Base-by-base conservation (phyloP, 2,113 vertebrate genomes). In the Progne subis region DNA sequence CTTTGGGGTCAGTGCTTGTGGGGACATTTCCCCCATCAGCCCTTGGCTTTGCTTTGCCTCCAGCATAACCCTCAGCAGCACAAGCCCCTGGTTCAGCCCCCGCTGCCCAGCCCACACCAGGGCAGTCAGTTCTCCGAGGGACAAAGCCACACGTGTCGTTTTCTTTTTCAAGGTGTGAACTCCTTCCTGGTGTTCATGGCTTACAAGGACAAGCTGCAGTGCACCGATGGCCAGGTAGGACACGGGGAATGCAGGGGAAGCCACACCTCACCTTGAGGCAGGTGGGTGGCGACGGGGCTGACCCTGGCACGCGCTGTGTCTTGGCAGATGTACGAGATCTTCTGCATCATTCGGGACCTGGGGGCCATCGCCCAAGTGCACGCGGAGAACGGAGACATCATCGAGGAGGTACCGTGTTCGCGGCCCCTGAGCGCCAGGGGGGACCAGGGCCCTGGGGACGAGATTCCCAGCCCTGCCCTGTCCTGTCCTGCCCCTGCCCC, bases 111-210 rank as follows among this genome's bases (percentile, higher is more conserved):
- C 26, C 60, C 18, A 1, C 8, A 0, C 3, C 8, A 1, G 11
- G 9, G 23, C 10, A 1, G 29, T 2, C 26, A 12, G 26, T 6
- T 53, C 65, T 52, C 55, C 8, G 3, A n/a, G n/a, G 49, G 55
- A 31, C 50, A 12, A 5, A 49, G 57, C 10, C 14, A 8, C 32
- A 6, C 0, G 0, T 63, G 41, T n/a, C 1, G 0, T 57, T 79
- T 57, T 44, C 78, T 88, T 41, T 69, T 94, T 56, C 78, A 64
- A 99, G 99, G 99, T 56, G 98, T 99, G 90, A 99, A 99, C 96
- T 99, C 99, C 68, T 99, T 99, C 96, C 98, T 99, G 81, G 98
- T 99, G 56, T 99, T 98, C 81, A 99, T 99, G 99, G 93, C 98
- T 1, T 99, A 99, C 96, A 99, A 99, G 96, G 99, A 99, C 96